Conservation (phyloP, 2,797 vertebrate species). For the Huso huso region DNA sequence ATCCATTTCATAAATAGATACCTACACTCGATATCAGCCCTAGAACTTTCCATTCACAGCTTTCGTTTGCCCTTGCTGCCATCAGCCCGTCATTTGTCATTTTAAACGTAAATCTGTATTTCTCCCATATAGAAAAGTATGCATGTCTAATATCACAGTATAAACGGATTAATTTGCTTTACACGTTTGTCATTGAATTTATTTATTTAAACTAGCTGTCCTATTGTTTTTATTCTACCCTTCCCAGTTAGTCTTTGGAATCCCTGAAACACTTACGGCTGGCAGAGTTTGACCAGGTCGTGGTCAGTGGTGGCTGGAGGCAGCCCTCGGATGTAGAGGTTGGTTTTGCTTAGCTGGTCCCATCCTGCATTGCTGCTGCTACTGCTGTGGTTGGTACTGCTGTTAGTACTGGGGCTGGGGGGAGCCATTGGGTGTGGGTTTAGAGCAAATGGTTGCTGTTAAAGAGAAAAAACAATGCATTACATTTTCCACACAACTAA, state of each 20-base stretch:
- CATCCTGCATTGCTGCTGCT: slow-evolving; percentile 96
- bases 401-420: slow-evolving; percentile 88
- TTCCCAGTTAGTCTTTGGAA: neutral
- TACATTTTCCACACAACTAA: slow-evolving; percentile 14
- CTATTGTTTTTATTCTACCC: neutral
- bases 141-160: too few species aligned
- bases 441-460: slow-evolving; percentile 74
- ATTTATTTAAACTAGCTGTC: neutral
- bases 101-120: slow-evolving; percentile 25
- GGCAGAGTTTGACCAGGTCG: slow-evolving; percentile 96
- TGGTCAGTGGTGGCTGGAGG: slow-evolving; percentile 94
- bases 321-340: slow-evolving; percentile 95
- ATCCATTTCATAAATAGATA: slow-evolving; percentile 9
- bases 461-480: slow-evolving; percentile 28
- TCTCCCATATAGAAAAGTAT: too few species aligned
- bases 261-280: slow-evolving; percentile 78
- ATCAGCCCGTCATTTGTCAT: slow-evolving; percentile 25
- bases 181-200: neutral
- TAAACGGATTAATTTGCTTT: neutral
- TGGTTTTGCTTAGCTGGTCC: slow-evolving; percentile 98
- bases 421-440: slow-evolving; percentile 94
- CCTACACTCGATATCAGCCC: slow-evolving; percentile 15
- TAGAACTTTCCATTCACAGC: neutral
- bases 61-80: slow-evolving; percentile 15
- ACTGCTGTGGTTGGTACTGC: slow-evolving; percentile 82